phyloP scores from a whole-genome alignment of 1,140 invertebrate species.

The Spodoptera litura region DNA sequence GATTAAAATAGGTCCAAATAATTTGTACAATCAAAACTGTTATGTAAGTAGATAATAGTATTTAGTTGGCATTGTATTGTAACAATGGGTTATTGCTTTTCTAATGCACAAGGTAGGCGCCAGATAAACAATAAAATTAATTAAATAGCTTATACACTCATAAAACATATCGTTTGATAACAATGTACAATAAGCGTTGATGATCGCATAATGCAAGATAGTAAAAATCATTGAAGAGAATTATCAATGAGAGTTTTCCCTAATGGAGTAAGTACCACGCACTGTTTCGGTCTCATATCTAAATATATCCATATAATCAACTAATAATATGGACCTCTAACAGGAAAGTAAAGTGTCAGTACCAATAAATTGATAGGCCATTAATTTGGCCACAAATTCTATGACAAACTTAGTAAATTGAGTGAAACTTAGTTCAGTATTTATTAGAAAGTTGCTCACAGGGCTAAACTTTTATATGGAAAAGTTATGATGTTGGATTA shows the following conservation, averaged over 20 bases:
- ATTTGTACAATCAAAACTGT: constrained; percentile 20
- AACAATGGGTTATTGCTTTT: constrained; percentile 29
- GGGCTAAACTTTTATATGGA: constrained; percentile 19
- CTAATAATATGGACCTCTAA: background rate
- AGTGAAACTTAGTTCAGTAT: background rate
- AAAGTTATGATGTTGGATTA: constrained; percentile 15
- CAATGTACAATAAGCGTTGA: constrained; percentile 15
- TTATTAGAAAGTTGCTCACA: constrained; percentile 8
- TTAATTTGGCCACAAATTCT: constrained; percentile 1
- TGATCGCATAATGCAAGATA: background rate
- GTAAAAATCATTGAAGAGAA: background rate
- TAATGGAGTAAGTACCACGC: background rate
- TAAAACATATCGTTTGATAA: constrained; percentile 22
- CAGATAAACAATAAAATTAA: constrained; percentile 14
- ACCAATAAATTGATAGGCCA: constrained; percentile 18
- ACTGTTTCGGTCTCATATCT: background rate
- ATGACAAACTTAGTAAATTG: constrained; percentile 22
- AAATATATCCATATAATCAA: constrained; percentile 2
- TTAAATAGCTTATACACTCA: constrained; percentile 1
- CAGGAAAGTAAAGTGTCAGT: background rate
- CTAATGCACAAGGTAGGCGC: constrained; percentile 10
- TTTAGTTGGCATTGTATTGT: constrained; percentile 37
- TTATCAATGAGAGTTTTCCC: constrained; percentile 4
- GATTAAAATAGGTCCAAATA: background rate
- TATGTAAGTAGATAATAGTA: constrained; percentile 14